Evolutionary conservation across 1,140 invertebrate genomes (phyloP), one percentile per base, ranked within the genome.

Genomic region (Acarapis woodi): DNA sequence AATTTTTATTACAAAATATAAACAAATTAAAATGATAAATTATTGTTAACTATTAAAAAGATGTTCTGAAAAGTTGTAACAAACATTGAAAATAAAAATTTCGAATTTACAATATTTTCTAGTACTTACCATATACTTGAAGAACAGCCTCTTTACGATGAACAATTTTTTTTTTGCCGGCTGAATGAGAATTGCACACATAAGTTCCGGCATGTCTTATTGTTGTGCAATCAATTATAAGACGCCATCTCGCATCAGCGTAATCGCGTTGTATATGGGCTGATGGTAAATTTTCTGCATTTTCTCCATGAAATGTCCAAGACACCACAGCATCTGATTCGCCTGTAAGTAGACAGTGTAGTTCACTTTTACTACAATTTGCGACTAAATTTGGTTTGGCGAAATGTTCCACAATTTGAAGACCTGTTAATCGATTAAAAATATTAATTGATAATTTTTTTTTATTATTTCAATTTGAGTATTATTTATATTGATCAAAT

Each of bases 271-370:
- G 19, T 6, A 45, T 33, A 14, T 42, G 38, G 6, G 43, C 44
- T 23, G 41, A 37, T 5, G 45, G 47, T 3, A 48, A 37, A 23
- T 48, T 48, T 5, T 41, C 41, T 10, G 47, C 47, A 36, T 48
- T 48, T 32, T 48, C 47, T 23, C 47, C 47, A 10, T 40, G 39
- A 40, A 48, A 48, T 26, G 47, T 47, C 47, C 47, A 48, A 37
- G 40, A 47, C 4, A 48, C 46, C 9, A 45, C 41, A 5, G 45
- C 43, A 25, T 28, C 33, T 2, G 37, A 22, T 14, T 23, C 22
- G 2, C 31, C 32, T 23, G 46, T 39, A n/a, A 47, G 24, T 19
- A 35, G 32, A 30, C 47, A 48, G 14, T 37, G 39, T 31, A 47
- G 36, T 0, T 33, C 38, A 16, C 42, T 41, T 15, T 38, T n/a